Conservation (phyloP, 2,797 vertebrate genomes). For the Notamacropus eugenii region DNA sequence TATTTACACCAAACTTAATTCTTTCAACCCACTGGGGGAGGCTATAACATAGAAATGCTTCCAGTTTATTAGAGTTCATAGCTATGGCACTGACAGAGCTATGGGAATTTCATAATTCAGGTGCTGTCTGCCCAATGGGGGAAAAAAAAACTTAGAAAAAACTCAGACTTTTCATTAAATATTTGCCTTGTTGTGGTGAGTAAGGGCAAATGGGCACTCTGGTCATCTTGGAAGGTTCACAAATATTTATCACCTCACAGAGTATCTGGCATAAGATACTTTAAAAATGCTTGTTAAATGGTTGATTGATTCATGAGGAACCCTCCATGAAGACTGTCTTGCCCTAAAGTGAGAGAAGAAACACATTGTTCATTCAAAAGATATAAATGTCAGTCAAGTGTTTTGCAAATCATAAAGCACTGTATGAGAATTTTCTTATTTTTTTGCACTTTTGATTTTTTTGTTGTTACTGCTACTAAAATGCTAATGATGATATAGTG, state of each 20-base stretch:
- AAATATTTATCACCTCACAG: background rate
- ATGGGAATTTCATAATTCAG: slow-evolving; percentile 3
- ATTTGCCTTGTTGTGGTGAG: background rate
- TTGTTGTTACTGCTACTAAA: too few species aligned
- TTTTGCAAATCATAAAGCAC: too few species aligned
- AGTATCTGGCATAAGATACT: background rate
- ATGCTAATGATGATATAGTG: too few species aligned
- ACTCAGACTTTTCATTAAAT: background rate
- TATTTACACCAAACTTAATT: background rate
- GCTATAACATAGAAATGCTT: slow-evolving; percentile 29
- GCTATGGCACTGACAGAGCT: background rate
- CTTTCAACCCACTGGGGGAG: slow-evolving; percentile 26
- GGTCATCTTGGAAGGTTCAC: background rate
- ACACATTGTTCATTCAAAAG: too few species aligned
- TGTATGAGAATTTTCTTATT: too few species aligned
- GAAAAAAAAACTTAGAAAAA: background rate
- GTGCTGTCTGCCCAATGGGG: background rate
- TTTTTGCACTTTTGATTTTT: too few species aligned
- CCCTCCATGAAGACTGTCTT: too few species aligned
- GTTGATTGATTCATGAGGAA: too few species aligned
- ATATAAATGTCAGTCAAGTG: too few species aligned
- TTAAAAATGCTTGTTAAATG: too few species aligned
- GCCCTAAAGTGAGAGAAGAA: too few species aligned
- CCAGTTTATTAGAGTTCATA: slow-evolving; percentile 61
- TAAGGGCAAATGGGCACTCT: background rate